Evolutionary conservation across 2,888 invertebrate species (phyloP).

Genomic region (Odontocerum albicorne): DNA sequence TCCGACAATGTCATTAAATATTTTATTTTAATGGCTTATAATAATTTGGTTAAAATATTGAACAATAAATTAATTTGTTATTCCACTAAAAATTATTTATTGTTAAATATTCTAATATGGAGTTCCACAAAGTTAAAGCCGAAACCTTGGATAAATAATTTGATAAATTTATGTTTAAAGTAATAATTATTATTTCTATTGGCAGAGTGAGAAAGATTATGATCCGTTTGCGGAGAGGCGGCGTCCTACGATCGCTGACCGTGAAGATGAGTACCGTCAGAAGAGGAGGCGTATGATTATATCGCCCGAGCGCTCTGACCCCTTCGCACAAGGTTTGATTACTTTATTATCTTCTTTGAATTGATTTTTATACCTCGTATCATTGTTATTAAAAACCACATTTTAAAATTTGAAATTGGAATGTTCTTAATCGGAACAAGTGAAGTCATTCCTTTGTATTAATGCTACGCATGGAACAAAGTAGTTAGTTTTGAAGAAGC

Average conservation of each 20-base stretch:
- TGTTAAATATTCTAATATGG: not conserved
- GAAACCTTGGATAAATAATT: not conserved
- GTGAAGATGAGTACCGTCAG: constrained; percentile 96
- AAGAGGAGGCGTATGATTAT: constrained; percentile 87
- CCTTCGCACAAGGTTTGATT: constrained; percentile 93
- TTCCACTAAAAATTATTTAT: not conserved
- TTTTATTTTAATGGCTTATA: too few relatives aligned
- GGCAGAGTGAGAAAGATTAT: constrained; percentile 84
- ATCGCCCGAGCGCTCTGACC: constrained; percentile 96
- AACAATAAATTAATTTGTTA: not conserved
- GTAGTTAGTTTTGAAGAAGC: too few relatives aligned
- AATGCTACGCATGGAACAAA: too few relatives aligned
- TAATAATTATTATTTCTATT: too few relatives aligned
- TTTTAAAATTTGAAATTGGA: constrained; percentile 2
- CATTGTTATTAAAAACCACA: constrained; percentile 9
- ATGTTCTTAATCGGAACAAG: not conserved
- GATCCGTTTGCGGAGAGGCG: constrained; percentile 94
- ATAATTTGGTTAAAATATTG: too few relatives aligned
- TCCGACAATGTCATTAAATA: too few relatives aligned
- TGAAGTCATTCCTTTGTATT: too few relatives aligned
- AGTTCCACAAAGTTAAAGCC: not conserved
- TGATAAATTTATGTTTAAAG: too few relatives aligned
- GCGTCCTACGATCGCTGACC: constrained; percentile 89
- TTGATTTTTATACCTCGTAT: not conserved
- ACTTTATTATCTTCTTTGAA: too few relatives aligned